These are phyloP conservation scores for Zygogramma bicolorata DNA, from an alignment of 2,888 invertebrate species.

Conservation along the genomic window DNA sequence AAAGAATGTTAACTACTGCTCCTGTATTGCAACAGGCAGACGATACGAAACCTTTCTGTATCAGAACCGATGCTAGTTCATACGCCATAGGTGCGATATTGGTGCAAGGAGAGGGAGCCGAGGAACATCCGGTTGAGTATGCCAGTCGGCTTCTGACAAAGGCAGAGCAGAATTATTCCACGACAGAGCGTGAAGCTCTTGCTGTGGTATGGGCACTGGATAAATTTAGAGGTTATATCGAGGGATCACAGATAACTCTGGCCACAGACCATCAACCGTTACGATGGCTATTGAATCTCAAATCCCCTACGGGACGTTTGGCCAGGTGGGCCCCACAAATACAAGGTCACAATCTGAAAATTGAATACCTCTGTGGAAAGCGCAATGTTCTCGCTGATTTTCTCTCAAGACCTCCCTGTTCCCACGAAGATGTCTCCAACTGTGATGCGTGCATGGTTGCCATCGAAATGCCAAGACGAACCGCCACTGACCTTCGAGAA, in stretches of 20 bases:
- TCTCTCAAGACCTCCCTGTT: constrained; percentile 52
- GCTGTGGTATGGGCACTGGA: constrained; percentile 26
- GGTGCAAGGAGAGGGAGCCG: neutral
- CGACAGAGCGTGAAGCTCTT: constrained; percentile 55
- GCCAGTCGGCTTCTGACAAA: constrained; percentile 28
- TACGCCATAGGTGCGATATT: neutral
- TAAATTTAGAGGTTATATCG: constrained; percentile 53
- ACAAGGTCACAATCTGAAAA: constrained; percentile 56
- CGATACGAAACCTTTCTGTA: neutral
- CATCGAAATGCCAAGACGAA: constrained; percentile 5
- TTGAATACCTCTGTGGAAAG: constrained; percentile 60
- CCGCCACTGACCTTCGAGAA: neutral
- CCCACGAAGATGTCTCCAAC: too few species aligned
- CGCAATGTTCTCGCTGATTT: constrained; percentile 59
- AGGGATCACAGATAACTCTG: too few species aligned
- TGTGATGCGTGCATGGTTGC: neutral
- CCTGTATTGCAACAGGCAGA: neutral
- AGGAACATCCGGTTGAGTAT: constrained; percentile 8
- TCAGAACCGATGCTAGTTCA: too few species aligned
- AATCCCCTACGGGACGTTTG: constrained; percentile 61
- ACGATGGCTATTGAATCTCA: too few species aligned
- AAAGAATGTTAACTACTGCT: neutral
- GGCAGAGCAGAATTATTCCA: constrained; percentile 55
- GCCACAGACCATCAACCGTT: too few species aligned
- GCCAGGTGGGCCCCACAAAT: constrained; percentile 63